Evolutionary conservation across 1,140 invertebrate species (phyloP).

Genomic region (Schlechtendalia chinensis): DNA sequence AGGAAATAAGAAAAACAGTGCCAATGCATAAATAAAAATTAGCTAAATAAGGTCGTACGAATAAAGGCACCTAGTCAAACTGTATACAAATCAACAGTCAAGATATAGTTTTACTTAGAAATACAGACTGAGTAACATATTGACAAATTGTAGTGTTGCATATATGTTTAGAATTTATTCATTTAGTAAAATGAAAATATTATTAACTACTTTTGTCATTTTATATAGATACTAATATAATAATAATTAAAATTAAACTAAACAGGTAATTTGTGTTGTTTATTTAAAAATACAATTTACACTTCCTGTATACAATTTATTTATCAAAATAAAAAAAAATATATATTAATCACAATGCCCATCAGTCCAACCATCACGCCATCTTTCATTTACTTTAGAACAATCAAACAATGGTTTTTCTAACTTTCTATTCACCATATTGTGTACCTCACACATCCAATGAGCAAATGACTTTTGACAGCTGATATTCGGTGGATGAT

Average conservation of each 20-base stretch:
- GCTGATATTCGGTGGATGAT: slow-evolving; percentile 70
- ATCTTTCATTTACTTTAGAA: slow-evolving; percentile 83
- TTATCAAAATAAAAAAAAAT: neutral
- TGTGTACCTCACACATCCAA: slow-evolving; percentile 94
- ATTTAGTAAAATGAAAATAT: no score
- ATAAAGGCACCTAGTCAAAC: no score
- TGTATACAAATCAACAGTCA: no score
- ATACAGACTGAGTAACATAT: no score
- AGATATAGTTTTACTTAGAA: no score
- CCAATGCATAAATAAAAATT: no score
- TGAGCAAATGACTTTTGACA: slow-evolving; percentile 73
- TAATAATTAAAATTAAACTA: neutral
- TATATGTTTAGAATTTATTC: no score
- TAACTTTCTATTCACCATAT: slow-evolving; percentile 87
- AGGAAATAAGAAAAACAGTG: no score
- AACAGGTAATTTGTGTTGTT: no score
- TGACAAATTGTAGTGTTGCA: no score
- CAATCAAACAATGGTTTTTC: slow-evolving; percentile 96
- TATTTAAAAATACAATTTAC: neutral
- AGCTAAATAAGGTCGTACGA: no score
- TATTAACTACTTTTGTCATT: no score
- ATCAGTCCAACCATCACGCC: slow-evolving; percentile 93
- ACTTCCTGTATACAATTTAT: neutral
- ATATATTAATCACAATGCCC: slow-evolving; percentile 80
- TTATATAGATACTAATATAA: neutral